Percentiles rank a stretch among this genome's conserved stretches.
Evolutionary conservation across 2,888 invertebrate genomes (phyloP).

Genomic region (Pachliopta kotzebuea): DNA sequence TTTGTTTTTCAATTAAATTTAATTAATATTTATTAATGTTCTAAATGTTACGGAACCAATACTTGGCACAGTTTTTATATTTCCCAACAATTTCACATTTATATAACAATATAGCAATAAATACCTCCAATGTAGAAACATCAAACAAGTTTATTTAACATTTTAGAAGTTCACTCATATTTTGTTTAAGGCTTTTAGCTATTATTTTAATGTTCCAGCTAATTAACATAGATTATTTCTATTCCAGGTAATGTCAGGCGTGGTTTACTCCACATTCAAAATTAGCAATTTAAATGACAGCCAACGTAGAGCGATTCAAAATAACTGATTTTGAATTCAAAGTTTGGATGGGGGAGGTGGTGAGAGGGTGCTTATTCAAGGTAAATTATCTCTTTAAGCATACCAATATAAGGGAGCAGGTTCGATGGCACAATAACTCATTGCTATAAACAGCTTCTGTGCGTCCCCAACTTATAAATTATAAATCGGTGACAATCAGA

Average conservation of each 20-base stretch:
- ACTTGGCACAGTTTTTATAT: constrained; percentile 1
- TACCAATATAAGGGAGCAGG: constrained; percentile 35
- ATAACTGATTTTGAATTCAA: constrained; percentile 28
- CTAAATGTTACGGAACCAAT: constrained; percentile 1
- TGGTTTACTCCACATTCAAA: constrained; percentile 16
- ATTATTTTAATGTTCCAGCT: neutral
- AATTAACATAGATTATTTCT: constrained; percentile 12
- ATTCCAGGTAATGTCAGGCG: constrained; percentile 15
- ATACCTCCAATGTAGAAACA: neutral
- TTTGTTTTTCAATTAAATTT: constrained; percentile 32
- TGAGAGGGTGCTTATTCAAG: constrained; percentile 25
- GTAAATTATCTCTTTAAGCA: constrained; percentile 29
- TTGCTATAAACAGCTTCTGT: constrained; percentile 56
- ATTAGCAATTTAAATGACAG: constrained; percentile 29
- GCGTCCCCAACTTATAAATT: constrained; percentile 60
- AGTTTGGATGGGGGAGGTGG: constrained; percentile 14
- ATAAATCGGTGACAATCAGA: constrained; percentile 60
- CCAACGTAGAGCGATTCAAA: constrained; percentile 22
- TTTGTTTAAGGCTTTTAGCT: neutral
- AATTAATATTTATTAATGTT: constrained; percentile 11
- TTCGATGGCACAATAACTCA: constrained; percentile 51
- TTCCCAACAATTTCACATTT: neutral
- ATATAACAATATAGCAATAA: neutral
- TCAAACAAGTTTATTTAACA: neutral
- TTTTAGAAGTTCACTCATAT: neutral